Conservation (phyloP, 2,888 invertebrate species). For the Ligdia adustata region DNA sequence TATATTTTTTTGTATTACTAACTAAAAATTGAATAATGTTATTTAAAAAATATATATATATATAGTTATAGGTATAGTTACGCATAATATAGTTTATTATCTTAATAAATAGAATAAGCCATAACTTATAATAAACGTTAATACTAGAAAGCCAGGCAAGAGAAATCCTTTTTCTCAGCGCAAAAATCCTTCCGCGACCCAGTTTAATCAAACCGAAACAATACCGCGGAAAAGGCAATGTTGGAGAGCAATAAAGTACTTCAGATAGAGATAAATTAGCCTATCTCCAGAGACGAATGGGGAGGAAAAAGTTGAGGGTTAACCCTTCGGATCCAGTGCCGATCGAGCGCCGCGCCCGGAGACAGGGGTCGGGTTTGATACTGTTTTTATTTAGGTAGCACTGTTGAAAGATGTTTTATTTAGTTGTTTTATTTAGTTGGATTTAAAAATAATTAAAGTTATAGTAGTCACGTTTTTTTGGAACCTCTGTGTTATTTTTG, state of each 20-base stretch:
- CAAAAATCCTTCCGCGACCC: slow-evolving; percentile 41
- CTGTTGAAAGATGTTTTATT: slow-evolving; percentile 7
- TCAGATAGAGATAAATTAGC: slow-evolving; percentile 77
- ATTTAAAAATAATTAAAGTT: background rate
- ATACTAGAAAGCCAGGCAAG: slow-evolving; percentile 9
- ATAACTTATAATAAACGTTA: slow-evolving; percentile 4
- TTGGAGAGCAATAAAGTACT: slow-evolving; percentile 68
- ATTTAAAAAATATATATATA: too few relatives aligned
- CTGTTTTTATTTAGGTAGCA: slow-evolving; percentile 57
- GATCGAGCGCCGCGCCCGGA: slow-evolving; percentile 28
- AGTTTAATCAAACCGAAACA: slow-evolving; percentile 64
- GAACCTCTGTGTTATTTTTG: too few relatives aligned
- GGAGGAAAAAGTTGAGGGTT: slow-evolving; percentile 74
- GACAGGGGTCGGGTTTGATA: slow-evolving; percentile 56
- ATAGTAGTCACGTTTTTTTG: too few relatives aligned
- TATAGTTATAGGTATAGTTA: too few relatives aligned
- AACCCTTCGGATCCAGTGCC: slow-evolving; percentile 74
- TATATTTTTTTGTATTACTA: too few relatives aligned
- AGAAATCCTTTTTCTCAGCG: slow-evolving; percentile 10
- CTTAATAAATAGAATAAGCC: too few relatives aligned
- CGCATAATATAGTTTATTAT: too few relatives aligned
- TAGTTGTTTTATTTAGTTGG: background rate
- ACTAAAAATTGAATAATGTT: too few relatives aligned
- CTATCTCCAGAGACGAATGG: slow-evolving; percentile 75
- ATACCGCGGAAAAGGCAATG: slow-evolving; percentile 63